A percentile compares a stretch with the other conserved stretches of the same genome.
These are phyloP conservation scores for Drosophila greeni DNA, from an alignment of 2,888 invertebrate genomes.

Conservation along the genomic window DNA sequence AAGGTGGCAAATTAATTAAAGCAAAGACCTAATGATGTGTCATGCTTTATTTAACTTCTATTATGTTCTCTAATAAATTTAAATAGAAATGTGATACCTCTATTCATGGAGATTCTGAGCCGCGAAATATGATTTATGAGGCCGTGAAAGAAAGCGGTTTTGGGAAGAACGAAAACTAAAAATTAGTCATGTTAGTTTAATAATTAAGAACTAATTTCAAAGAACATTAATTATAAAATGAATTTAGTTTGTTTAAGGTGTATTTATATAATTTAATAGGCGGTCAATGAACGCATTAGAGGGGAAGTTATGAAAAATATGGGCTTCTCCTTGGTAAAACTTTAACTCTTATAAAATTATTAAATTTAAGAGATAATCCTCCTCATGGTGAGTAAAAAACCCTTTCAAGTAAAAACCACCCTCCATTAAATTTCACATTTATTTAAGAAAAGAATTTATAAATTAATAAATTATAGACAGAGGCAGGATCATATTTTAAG, in stretches of 20 bases:
- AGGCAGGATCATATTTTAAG: not conserved
- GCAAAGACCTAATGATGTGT: slow-evolving; percentile 21
- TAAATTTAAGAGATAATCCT: not conserved
- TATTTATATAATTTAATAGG: not conserved
- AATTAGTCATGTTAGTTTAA: not conserved
- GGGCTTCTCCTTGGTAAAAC: too few relatives aligned
- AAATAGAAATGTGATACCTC: slow-evolving; percentile 19
- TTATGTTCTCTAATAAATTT: slow-evolving; percentile 22
- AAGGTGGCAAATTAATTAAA: slow-evolving; percentile 10
- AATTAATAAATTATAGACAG: not conserved
- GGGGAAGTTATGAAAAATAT: not conserved
- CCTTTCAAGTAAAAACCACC: not conserved
- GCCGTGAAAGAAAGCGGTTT: slow-evolving; percentile 12
- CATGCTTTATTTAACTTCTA: slow-evolving; percentile 13
- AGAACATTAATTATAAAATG: not conserved
- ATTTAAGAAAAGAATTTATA: not conserved
- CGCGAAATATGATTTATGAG: slow-evolving; percentile 36
- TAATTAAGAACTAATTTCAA: not conserved
- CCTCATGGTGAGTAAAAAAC: not conserved
- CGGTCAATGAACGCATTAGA: not conserved
- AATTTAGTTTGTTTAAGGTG: not conserved
- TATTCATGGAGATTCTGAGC: slow-evolving; percentile 1
- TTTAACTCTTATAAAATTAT: not conserved
- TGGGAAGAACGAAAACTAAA: not conserved
- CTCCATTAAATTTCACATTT: not conserved